Percentiles rank a stretch among this genome's conserved stretches.
Conservation (phyloP, 2,113 vertebrate genomes). For the Petroica traversi region DNA sequence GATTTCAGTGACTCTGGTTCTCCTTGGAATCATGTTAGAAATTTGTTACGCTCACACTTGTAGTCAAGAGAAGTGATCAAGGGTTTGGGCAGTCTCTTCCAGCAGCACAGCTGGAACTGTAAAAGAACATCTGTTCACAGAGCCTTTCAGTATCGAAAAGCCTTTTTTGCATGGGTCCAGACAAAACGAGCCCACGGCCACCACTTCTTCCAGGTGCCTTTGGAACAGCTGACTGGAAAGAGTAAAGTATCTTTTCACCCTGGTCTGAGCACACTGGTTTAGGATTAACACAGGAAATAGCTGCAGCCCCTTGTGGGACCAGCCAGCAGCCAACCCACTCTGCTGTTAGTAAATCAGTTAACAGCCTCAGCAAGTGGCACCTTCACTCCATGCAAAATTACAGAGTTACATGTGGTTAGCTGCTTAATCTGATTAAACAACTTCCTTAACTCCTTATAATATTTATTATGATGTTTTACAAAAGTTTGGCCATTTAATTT, state of each 20-base stretch:
- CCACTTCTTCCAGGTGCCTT: not conserved
- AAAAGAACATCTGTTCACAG: not conserved
- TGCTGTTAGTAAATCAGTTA: conserved; percentile 53
- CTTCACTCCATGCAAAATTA: conserved; percentile 52
- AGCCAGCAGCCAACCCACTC: conserved; percentile 16
- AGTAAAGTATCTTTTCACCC: not conserved
- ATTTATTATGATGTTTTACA: conserved; percentile 47
- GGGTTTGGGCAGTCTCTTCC: not conserved
- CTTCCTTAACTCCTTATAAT: conserved; percentile 61
- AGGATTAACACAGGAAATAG: not conserved
- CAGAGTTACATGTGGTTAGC: conserved; percentile 49
- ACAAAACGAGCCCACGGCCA: not conserved
- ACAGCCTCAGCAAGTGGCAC: conserved; percentile 56
- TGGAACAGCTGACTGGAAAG: not conserved
- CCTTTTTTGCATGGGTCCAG: not conserved
- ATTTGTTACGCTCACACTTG: not conserved
- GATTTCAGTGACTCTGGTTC: not conserved
- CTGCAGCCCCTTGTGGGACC: not conserved
- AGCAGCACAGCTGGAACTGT: not conserved
- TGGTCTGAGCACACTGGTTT: not conserved
- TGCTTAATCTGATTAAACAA: conserved; percentile 57
- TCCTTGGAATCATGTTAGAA: not conserved
- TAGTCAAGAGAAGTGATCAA: not conserved
- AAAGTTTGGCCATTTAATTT: conserved; percentile 64
- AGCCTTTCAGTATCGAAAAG: not conserved